A percentile compares a stretch with the other conserved stretches of the same genome.
Evolutionary conservation across 37 sponge, comb jelly and placozoan genomes (phyloP).

Genomic region (Diacarnus erythraeanus): DNA sequence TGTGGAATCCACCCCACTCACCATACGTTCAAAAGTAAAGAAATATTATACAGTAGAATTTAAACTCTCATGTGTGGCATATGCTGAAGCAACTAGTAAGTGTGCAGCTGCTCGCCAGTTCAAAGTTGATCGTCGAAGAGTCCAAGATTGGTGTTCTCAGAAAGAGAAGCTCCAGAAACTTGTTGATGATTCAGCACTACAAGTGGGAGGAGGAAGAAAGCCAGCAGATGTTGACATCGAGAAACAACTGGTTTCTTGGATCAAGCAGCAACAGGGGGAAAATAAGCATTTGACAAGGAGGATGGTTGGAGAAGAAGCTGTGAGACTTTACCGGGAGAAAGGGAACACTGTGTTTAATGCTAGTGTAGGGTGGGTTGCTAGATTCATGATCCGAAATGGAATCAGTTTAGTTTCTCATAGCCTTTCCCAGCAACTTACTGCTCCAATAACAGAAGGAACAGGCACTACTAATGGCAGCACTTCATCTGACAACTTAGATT

Average conservation of each 20-base stretch:
- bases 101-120: conserved; percentile 14
- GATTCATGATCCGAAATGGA: not conserved
- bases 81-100: conserved; percentile 13
- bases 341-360: not conserved
- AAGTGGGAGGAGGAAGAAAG: not conserved
- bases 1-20: not conserved
- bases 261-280: not conserved
- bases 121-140: not conserved
- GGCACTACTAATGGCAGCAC: not conserved
- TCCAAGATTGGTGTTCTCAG: conserved; percentile 18
- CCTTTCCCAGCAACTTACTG: not conserved
- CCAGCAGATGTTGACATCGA: not conserved
- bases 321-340: not conserved
- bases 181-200: not conserved
- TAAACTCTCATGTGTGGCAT: not conserved
- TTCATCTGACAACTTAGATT: too few species aligned
- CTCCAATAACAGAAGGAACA: not conserved
- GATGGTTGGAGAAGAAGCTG: conserved; percentile 6
- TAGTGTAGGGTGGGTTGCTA: conserved; percentile 7
- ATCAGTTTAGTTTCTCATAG: not conserved
- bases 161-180: conserved; percentile 10
- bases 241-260: conserved; percentile 2
- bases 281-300: conserved; percentile 1
- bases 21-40: conserved; percentile 1
- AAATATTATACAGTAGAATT: not conserved